phyloP scores from a whole-genome alignment of 2,113 vertebrate genomes.

The Rattus rattus region DNA sequence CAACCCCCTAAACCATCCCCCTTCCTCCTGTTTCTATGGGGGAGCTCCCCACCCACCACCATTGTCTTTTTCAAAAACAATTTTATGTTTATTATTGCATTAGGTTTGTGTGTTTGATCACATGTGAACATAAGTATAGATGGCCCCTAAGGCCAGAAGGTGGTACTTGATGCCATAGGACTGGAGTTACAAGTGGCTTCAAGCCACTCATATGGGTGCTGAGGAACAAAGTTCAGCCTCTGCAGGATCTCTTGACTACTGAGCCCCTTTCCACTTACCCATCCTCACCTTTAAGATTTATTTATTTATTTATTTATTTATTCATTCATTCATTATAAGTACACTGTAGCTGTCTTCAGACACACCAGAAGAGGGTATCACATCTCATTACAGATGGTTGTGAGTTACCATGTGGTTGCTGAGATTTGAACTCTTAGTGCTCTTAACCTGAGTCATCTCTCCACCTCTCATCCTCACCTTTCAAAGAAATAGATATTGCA shows the following conservation, averaged over 20 bases:
- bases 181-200: neutral
- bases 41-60: no score
- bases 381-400: no score
- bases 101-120: neutral
- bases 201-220: neutral
- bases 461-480: neutral
- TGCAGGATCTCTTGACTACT: neutral
- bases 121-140: neutral
- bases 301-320: no score
- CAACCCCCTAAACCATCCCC: no score
- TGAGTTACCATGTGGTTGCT: no score
- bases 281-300: no score
- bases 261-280: neutral
- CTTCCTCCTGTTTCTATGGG: no score
- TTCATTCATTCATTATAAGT: no score
- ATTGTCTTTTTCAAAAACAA: neutral
- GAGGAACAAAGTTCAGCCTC: neutral
- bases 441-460: no score
- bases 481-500: neutral
- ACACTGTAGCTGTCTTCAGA: no score
- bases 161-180: neutral
- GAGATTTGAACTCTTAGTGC: no score
- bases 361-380: no score
- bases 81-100: neutral
- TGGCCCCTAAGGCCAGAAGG: neutral